These are phyloP conservation scores for Pangasianodon hypophthalmus DNA, from an alignment of 2,113 vertebrate species.

Conservation along the genomic window DNA sequence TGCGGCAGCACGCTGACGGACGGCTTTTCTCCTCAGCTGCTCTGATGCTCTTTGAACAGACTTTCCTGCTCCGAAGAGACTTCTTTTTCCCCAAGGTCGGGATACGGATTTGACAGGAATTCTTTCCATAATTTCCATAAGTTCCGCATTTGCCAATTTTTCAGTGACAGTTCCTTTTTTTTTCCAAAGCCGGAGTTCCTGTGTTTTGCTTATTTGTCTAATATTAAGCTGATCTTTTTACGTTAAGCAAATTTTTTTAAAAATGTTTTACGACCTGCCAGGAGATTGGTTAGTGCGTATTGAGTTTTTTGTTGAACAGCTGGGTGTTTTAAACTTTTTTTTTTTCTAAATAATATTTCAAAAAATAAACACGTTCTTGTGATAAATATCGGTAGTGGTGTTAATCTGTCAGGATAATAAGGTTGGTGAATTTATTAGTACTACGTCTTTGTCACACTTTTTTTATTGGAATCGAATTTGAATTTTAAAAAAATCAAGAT, in stretches of 20 bases:
- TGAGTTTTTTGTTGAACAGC: not conserved
- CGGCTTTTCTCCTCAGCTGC: not conserved
- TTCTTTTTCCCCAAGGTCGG: not conserved
- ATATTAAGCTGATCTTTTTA: conserved; percentile 1
- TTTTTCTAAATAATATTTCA: not conserved
- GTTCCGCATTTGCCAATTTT: not conserved
- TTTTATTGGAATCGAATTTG: too few species aligned
- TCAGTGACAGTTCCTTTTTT: not conserved
- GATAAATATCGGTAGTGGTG: not conserved
- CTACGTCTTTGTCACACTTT: not conserved
- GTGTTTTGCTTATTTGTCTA: conserved; percentile 5
- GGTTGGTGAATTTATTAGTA: not conserved
- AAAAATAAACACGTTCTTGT: conserved; percentile 15
- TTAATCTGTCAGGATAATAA: not conserved
- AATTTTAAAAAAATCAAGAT: not conserved
- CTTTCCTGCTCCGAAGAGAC: not conserved
- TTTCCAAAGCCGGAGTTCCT: conserved; percentile 15
- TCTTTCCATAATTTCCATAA: not conserved
- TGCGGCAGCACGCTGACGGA: conserved; percentile 33
- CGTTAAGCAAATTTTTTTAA: not conserved
- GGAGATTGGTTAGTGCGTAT: not conserved
- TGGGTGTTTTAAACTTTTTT: not conserved
- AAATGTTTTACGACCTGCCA: not conserved
- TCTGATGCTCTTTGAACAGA: conserved; percentile 19
- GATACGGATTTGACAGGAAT: not conserved